Conservation (phyloP, 2,113 vertebrate species). For the Hemibates koningsi region DNA sequence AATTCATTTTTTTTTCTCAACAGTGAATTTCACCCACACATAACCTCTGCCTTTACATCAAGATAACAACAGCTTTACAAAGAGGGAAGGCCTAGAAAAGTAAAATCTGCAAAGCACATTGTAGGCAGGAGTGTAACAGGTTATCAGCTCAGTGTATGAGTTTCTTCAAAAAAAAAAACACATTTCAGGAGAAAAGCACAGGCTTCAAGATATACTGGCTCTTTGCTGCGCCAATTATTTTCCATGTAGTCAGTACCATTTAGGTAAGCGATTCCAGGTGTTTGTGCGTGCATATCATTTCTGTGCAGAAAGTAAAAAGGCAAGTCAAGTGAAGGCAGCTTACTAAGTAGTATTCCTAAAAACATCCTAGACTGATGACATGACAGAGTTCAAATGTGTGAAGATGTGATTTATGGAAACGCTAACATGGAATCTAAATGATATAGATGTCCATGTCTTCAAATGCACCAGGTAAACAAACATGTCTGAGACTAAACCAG, state of each 20-base stretch:
- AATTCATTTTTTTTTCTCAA: slow-evolving; percentile 59
- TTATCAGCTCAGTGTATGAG: slow-evolving; percentile 29
- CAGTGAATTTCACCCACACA: slow-evolving; percentile 49
- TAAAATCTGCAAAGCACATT: slow-evolving; percentile 44
- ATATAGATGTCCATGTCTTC: slow-evolving; percentile 3
- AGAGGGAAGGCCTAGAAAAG: slow-evolving; percentile 73
- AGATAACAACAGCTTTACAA: slow-evolving; percentile 80
- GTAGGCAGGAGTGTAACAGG: slow-evolving; percentile 29
- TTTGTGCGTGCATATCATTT: slow-evolving; percentile 36
- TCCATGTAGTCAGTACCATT: background rate
- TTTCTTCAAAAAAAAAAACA: slow-evolving; percentile 25
- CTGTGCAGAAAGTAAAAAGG: slow-evolving; percentile 31
- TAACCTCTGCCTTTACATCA: slow-evolving; percentile 63
- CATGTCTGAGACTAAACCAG: slow-evolving; percentile 30
- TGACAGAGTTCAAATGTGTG: background rate
- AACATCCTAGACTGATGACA: background rate
- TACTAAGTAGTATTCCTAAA: background rate
- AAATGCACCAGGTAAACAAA: slow-evolving; percentile 15
- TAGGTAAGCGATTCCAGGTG: slow-evolving; percentile 8
- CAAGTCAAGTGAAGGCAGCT: slow-evolving; percentile 49
- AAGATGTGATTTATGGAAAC: background rate
- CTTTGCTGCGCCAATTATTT: slow-evolving; percentile 12
- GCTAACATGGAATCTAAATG: background rate
- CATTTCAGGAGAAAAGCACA: slow-evolving; percentile 47
- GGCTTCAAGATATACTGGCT: slow-evolving; percentile 24